Conservation (phyloP, 2,888 invertebrate genomes). For the Uropetala carovei region DNA sequence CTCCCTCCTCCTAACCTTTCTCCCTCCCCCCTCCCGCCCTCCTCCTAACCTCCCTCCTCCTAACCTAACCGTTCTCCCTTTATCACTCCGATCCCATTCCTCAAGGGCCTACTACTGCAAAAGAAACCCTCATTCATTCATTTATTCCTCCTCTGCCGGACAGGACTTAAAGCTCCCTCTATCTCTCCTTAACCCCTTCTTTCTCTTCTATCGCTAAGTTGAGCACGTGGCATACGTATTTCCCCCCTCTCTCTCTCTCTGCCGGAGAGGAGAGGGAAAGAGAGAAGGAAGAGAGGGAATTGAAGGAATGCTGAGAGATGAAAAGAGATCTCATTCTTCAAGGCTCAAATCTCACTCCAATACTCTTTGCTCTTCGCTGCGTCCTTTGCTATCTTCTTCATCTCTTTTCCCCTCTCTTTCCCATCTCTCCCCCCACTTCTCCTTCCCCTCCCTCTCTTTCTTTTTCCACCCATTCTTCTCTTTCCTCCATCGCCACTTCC, state of each 20-base stretch:
- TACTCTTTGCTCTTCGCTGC: too few species aligned
- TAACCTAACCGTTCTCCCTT: neutral
- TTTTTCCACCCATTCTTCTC: too few species aligned
- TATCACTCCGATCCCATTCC: neutral
- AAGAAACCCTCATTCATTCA: neutral
- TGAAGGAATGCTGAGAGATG: neutral
- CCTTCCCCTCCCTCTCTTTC: too few species aligned
- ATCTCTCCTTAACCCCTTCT: neutral
- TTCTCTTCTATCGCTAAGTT: too few species aligned
- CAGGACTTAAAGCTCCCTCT: neutral
- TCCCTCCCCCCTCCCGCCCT: neutral
- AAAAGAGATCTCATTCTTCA: neutral
- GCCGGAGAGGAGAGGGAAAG: neutral
- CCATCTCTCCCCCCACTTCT: too few species aligned
- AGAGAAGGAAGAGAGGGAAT: neutral
- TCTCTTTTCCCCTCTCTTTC: neutral
- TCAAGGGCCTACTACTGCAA: conserved; percentile 9
- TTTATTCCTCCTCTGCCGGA: conserved; percentile 9
- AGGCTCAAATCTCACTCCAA: too few species aligned
- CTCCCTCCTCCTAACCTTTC: neutral
- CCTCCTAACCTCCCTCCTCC: neutral
- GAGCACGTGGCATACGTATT: too few species aligned
- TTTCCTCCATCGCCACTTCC: too few species aligned
- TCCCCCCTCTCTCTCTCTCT: neutral
- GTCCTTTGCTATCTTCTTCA: neutral